Percentiles rank a stretch among this genome's conserved stretches.
These are phyloP conservation scores for Cyprinodon diabolis DNA, from an alignment of 2,797 vertebrate species.

Conservation along the genomic window DNA sequence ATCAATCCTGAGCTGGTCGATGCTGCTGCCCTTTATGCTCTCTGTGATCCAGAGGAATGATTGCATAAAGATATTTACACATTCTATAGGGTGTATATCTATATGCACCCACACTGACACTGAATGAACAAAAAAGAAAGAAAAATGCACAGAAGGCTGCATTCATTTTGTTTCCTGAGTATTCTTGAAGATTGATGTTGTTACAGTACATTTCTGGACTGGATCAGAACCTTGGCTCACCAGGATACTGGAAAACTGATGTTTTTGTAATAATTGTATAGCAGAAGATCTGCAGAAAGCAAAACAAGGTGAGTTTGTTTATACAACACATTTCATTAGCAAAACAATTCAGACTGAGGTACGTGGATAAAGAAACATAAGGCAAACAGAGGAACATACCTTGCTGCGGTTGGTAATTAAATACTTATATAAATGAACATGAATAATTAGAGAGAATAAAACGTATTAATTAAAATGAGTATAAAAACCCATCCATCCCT, in stretches of 20 bases:
- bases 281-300: too few relatives aligned
- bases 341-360: too few relatives aligned
- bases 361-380: too few relatives aligned
- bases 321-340: too few relatives aligned
- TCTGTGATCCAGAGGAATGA: neutral
- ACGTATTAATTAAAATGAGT: neutral
- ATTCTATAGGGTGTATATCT: neutral
- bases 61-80: neutral
- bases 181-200: neutral
- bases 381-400: neutral
- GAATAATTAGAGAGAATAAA: neutral
- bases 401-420: neutral
- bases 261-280: too few relatives aligned
- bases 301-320: too few relatives aligned
- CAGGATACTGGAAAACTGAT: too few relatives aligned
- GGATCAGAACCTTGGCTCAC: neutral
- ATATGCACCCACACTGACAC: neutral
- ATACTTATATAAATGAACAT: neutral
- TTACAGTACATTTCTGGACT: neutral
- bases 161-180: neutral
- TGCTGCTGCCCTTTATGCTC: neutral
- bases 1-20: neutral
- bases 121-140: too few relatives aligned
- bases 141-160: too few relatives aligned
- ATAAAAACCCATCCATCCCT: neutral